Evolutionary conservation across 1,140 invertebrate genomes (phyloP).

Genomic region (Apis dorsata): DNA sequence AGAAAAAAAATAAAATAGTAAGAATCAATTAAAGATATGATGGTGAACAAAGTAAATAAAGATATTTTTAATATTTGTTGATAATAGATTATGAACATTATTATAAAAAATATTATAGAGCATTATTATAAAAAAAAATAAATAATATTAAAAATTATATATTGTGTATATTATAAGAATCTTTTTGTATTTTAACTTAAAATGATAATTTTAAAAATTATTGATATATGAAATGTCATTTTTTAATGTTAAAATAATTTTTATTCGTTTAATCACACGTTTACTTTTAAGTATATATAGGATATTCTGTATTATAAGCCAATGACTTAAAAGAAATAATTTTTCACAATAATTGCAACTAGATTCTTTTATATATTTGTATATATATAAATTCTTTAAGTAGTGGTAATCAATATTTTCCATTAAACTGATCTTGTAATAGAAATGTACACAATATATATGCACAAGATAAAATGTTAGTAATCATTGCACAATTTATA

Average conservation of each 20-base stretch:
- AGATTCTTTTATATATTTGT: background rate
- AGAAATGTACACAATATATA: background rate
- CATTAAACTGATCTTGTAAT: background rate
- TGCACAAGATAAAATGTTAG: background rate
- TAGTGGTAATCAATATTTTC: background rate
- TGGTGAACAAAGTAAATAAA: background rate
- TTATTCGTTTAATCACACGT: background rate
- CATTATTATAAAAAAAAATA: no score
- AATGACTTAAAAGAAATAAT: background rate
- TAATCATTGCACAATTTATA: background rate
- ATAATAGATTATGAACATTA: background rate
- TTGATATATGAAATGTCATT: background rate
- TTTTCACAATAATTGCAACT: background rate
- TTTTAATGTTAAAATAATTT: background rate
- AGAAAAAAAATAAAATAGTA: background rate
- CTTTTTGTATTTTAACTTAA: no score
- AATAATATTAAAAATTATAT: no score
- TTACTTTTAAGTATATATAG: background rate
- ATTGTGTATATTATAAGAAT: no score
- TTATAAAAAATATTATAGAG: no score
- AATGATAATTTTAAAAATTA: no score
- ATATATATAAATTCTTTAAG: background rate
- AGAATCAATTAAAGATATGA: background rate
- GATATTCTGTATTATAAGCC: background rate
- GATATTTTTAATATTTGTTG: slow-evolving; percentile 5